These are phyloP conservation scores for Amblyopsis rosae DNA, from an alignment of 2,113 vertebrate species.

Conservation along the genomic window DNA sequence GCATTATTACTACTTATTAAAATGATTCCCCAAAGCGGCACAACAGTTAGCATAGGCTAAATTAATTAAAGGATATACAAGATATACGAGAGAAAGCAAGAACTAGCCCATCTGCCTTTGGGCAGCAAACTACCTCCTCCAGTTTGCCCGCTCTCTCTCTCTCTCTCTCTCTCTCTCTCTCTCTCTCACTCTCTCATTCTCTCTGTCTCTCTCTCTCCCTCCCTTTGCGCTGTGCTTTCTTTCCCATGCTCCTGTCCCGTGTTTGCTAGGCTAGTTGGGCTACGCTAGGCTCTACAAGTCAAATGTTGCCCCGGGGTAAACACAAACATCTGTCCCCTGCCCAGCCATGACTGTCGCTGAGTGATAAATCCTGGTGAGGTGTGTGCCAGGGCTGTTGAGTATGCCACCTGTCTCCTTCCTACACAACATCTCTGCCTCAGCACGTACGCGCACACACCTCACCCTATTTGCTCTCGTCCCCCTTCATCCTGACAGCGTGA, in stretches of 20 bases:
- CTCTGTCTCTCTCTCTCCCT: not conserved
- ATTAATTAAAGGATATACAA: conserved; percentile 73
- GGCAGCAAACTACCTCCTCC: conserved; percentile 53
- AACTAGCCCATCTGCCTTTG: conserved; percentile 49
- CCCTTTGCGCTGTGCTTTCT: not conserved
- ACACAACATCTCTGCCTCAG: conserved; percentile 55
- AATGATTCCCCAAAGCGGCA: conserved; percentile 68
- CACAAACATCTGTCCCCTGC: conserved; percentile 76
- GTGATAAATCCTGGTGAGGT: conserved; percentile 70
- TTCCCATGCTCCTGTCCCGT: conserved; percentile 10
- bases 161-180: not conserved
- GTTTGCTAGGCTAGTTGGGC: conserved; percentile 42
- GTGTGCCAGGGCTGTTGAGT: conserved; percentile 65
- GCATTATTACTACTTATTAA: conserved; percentile 75
- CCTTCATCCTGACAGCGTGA: conserved; percentile 75
- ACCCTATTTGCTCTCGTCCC: conserved; percentile 66
- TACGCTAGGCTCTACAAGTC: conserved; percentile 61
- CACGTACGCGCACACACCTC: conserved; percentile 39
- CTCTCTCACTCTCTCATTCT: conserved; percentile 3
- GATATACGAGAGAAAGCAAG: conserved; percentile 55
- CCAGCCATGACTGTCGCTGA: conserved; percentile 69
- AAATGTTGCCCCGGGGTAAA: conserved; percentile 73
- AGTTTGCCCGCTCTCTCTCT: conserved; percentile 19
- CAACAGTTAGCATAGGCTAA: conserved; percentile 69
- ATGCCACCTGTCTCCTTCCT: conserved; percentile 71